These are phyloP conservation scores for Apamea sordens DNA, from an alignment of 2,888 invertebrate genomes.

Conservation along the genomic window DNA sequence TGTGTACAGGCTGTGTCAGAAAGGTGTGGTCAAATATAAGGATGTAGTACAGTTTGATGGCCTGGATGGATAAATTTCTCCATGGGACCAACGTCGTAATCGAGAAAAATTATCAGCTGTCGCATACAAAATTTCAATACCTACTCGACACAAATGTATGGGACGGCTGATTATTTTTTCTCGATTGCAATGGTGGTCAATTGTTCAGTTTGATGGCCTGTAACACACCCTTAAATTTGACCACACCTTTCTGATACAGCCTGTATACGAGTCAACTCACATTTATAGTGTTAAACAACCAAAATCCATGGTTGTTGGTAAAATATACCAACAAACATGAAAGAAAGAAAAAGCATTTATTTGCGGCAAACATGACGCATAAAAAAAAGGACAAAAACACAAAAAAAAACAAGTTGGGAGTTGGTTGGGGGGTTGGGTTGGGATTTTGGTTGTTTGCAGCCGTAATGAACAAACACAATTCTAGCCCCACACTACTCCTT, in stretches of 20 bases:
- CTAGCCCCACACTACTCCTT: constrained; percentile 4
- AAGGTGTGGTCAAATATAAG: background rate
- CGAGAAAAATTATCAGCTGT: background rate
- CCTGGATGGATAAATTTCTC: too few relatives aligned
- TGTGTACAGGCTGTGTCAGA: too few relatives aligned
- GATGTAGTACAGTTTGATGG: too few relatives aligned
- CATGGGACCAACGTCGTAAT: background rate
- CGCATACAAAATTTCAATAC: too few relatives aligned
- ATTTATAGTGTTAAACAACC: background rate
- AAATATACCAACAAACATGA: background rate
- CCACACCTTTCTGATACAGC: background rate
- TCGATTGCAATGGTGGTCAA: background rate
- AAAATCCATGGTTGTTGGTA: too few relatives aligned
- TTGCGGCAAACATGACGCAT: too few relatives aligned
- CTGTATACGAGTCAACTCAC: background rate
- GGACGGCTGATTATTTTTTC: background rate
- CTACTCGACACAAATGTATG: too few relatives aligned
- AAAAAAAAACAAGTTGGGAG: too few relatives aligned
- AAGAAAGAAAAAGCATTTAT: too few relatives aligned
- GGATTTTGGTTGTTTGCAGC: background rate
- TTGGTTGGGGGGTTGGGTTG: too few relatives aligned
- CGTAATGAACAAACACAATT: background rate
- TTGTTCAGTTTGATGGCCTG: background rate
- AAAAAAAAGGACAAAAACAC: too few relatives aligned
- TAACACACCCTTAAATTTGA: background rate